Evolutionary conservation across 2,797 vertebrate genomes (phyloP), one percentile per base, ranked within the genome.

Genomic region (Otolemur crassicaudatus): DNA sequence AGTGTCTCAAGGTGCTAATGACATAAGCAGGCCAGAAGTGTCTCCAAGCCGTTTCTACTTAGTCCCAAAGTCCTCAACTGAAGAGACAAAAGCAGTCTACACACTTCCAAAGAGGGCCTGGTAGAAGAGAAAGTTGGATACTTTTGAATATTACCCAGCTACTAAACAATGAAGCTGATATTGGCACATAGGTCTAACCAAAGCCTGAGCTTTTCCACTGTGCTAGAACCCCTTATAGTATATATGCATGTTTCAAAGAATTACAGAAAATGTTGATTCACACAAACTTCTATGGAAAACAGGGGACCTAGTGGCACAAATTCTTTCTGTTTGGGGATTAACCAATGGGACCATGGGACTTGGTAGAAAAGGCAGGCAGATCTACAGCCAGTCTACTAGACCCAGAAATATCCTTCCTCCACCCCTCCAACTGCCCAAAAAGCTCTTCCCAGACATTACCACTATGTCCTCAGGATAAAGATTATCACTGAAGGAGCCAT

Each of bases 401-500:
- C 43, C 60, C 19, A 86, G 63, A 75, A 53, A 94, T 1, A 40
- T 1, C 25, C 58, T 20, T 56, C 8, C 27, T n/a, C 80, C 70
- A 53, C 49, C 49, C 49, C 49, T 53, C 90, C 49, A 93, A 84
- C 31, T 22, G 82, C 69, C 77, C 60, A 25, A 34, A 43, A 63
- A 80, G 60, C 37, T 31, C 67, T 72, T 60, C 40, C 56, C 19
- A 94, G 85, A 88, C 58, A 73, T 92, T 97, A 99, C 99, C 99
- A 99, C 99, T 43, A 99, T 99, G 97, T 99, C 99, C 97, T 99
- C 99, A 4, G 99, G 99, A 95, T 99, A 99, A 65, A 99, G 99
- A 98, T 99, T 99, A 98, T 99, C 99, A 1, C 99, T 99, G 99
- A 99, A 99, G 77, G 99, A 99, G 46, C 99, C 99, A n/a, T 99